Percentiles rank a stretch among this genome's conserved stretches.
Evolutionary conservation across 2,888 invertebrate genomes (phyloP).

Genomic region (Sesia apiformis): DNA sequence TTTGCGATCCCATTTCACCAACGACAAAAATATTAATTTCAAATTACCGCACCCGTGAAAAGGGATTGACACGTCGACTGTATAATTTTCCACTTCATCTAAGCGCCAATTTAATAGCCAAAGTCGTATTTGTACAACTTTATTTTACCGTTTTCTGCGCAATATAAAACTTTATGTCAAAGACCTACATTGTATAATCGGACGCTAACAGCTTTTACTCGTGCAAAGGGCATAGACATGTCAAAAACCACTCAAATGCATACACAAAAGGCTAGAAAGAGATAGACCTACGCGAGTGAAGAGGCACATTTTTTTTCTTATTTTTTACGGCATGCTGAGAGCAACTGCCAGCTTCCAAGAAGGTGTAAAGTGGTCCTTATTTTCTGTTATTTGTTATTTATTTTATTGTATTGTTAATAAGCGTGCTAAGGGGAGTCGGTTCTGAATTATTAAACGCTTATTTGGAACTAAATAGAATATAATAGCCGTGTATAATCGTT

Average conservation of each 20-base stretch:
- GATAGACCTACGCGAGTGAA: slow-evolving; percentile 29
- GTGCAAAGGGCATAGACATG: neutral
- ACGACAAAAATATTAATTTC: slow-evolving; percentile 57
- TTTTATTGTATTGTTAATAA: slow-evolving; percentile 74
- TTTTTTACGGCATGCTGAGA: slow-evolving; percentile 34
- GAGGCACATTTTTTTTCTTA: slow-evolving; percentile 25
- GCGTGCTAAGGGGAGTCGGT: slow-evolving; percentile 58
- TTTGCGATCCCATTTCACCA: neutral
- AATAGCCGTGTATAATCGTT: slow-evolving; percentile 67
- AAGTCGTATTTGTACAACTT: neutral
- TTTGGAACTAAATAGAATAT: slow-evolving; percentile 74
- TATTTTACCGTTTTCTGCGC: neutral
- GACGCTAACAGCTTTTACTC: no score
- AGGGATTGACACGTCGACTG: slow-evolving; percentile 62
- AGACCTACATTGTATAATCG: neutral
- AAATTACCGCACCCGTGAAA: slow-evolving; percentile 61
- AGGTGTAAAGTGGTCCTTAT: slow-evolving; percentile 71
- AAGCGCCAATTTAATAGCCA: slow-evolving; percentile 31
- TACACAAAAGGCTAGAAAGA: slow-evolving; percentile 36
- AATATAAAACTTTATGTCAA: neutral
- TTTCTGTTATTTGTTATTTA: slow-evolving; percentile 66
- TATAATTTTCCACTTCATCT: slow-evolving; percentile 71
- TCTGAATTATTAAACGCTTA: slow-evolving; percentile 68
- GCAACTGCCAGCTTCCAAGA: slow-evolving; percentile 68
- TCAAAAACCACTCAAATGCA: slow-evolving; percentile 9